A percentile compares a stretch with the other conserved stretches of the same genome.
phyloP scores from a whole-genome alignment of 2,888 invertebrate genomes.

The Drosophila dives region DNA sequence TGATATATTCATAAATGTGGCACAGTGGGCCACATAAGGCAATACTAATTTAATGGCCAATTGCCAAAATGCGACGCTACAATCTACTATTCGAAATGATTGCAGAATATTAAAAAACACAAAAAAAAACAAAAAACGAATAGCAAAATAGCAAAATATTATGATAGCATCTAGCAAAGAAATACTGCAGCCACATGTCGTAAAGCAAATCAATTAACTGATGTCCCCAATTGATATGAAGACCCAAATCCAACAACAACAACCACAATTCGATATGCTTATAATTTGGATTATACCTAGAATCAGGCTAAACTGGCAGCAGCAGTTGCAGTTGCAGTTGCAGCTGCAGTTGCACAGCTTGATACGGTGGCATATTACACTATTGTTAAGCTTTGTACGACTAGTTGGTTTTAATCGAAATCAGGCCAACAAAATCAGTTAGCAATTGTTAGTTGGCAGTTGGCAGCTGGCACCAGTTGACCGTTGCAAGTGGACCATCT shows the following conservation, averaged over 20 bases:
- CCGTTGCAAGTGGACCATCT: slow-evolving; percentile 27
- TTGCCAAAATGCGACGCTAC: slow-evolving; percentile 58
- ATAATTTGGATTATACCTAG: not conserved
- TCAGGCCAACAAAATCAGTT: slow-evolving; percentile 47
- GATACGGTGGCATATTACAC: slow-evolving; percentile 6
- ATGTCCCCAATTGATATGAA: slow-evolving; percentile 18
- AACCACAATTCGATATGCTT: slow-evolving; percentile 8
- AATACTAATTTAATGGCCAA: slow-evolving; percentile 74
- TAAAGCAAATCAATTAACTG: slow-evolving; percentile 75
- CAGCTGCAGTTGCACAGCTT: slow-evolving; percentile 18
- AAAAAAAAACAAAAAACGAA: slow-evolving; percentile 4
- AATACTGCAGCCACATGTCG: slow-evolving; percentile 61
- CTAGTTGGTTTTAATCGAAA: slow-evolving; percentile 29
- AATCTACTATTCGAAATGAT: slow-evolving; percentile 28
- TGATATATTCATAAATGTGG: slow-evolving; percentile 79
- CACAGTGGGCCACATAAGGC: slow-evolving; percentile 69
- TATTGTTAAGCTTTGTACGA: slow-evolving; percentile 2
- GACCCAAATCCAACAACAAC: slow-evolving; percentile 13
- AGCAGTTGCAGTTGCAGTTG: no score
- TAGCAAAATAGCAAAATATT: slow-evolving; percentile 46
- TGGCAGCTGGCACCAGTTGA: slow-evolving; percentile 23
- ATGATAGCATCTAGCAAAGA: slow-evolving; percentile 34
- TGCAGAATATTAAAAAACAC: slow-evolving; percentile 74
- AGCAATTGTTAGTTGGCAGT: slow-evolving; percentile 17
- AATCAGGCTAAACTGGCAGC: no score